Conservation (phyloP, 1,140 invertebrate species). For the Diachasma alloeum region DNA sequence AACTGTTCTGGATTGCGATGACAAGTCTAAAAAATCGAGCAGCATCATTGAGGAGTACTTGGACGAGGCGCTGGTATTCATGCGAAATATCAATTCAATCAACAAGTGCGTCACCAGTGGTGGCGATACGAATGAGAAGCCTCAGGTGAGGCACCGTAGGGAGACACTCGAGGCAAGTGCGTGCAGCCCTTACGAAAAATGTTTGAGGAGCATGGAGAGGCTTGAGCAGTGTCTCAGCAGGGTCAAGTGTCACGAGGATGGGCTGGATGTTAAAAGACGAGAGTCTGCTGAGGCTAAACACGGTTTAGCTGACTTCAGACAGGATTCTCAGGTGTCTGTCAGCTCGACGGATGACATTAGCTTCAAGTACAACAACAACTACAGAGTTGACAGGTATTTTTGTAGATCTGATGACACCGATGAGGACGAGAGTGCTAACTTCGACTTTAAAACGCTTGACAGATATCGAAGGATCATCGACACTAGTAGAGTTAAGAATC, state of each 20-base stretch:
- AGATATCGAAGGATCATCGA: neutral
- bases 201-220: constrained; percentile 46
- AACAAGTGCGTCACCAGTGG: constrained; percentile 41
- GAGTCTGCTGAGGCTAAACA: constrained; percentile 51
- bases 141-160: neutral
- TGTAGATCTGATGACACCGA: neutral
- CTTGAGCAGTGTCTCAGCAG: constrained; percentile 47
- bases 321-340: constrained; percentile 26
- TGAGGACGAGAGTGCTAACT: neutral
- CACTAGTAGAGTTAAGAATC: neutral
- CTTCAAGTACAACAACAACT: neutral
- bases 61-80: constrained; percentile 46
- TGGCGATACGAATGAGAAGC: neutral
- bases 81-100: constrained; percentile 49
- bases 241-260: constrained; percentile 40
- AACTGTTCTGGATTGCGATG: neutral
- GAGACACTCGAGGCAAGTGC: constrained; percentile 29
- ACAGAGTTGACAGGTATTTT: neutral
- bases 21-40: neutral
- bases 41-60: constrained; percentile 47
- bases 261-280: constrained; percentile 31
- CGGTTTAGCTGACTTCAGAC: constrained; percentile 43
- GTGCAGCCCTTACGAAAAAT: constrained; percentile 46
- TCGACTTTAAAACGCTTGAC: neutral
- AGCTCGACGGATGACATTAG: neutral